Conservation (phyloP, 1,140 invertebrate genomes). For the Heliothis subflexa region DNA sequence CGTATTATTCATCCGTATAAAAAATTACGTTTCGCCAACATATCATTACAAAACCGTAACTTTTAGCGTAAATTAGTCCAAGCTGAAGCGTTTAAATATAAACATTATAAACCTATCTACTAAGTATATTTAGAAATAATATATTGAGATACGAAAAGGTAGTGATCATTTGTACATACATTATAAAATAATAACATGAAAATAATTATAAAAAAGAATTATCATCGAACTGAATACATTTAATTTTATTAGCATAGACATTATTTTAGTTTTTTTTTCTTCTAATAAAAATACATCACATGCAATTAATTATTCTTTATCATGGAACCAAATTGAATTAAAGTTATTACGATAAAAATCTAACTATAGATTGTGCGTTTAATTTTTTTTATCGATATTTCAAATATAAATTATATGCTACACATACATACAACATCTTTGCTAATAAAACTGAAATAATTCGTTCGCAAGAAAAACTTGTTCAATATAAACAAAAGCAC, state of each 20-base stretch:
- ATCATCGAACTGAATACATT: slow-evolving; percentile 15
- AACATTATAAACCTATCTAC: slow-evolving; percentile 54
- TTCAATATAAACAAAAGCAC: slow-evolving; percentile 42
- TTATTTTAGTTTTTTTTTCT: background rate
- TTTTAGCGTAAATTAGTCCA: slow-evolving; percentile 32
- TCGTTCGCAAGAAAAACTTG: slow-evolving; percentile 45
- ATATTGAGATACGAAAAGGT: slow-evolving; percentile 55
- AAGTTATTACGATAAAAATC: background rate
- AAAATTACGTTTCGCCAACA: slow-evolving; percentile 1
- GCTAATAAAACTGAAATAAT: slow-evolving; percentile 25
- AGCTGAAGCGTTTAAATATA: slow-evolving; percentile 50
- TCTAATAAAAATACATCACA: background rate
- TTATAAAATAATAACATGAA: slow-evolving; percentile 42
- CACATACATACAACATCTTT: slow-evolving; percentile 6
- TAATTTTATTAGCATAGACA: slow-evolving; percentile 30
- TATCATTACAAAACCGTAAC: slow-evolving; percentile 16
- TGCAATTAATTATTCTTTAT: background rate
- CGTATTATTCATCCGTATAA: background rate
- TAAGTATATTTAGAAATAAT: slow-evolving; percentile 50
- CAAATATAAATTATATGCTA: background rate
- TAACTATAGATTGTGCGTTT: slow-evolving; percentile 16
- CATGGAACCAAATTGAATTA: background rate
- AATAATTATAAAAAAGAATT: background rate
- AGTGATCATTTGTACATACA: slow-evolving; percentile 49
- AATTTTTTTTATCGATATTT: background rate